A percentile compares a stretch with the other conserved stretches of the same genome.
phyloP scores from a whole-genome alignment of 2,113 vertebrate species.

The Ictidomys tridecemlineatus region DNA sequence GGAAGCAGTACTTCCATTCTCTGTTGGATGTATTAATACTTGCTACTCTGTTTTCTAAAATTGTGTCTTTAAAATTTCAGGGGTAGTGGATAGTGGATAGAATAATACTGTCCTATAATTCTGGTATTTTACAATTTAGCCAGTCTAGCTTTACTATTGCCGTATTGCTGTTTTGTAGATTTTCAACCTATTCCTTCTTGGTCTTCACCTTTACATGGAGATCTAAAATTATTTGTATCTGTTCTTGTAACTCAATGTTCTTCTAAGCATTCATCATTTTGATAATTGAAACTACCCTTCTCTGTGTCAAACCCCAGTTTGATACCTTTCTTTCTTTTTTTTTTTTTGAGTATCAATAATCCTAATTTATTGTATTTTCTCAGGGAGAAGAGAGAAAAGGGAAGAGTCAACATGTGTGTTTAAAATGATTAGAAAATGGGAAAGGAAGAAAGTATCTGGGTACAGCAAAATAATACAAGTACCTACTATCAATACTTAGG shows the following conservation, averaged over 20 bases:
- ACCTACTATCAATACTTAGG: not conserved
- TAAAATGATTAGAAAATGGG: too few relatives aligned
- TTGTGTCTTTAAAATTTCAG: not conserved
- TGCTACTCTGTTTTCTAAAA: not conserved
- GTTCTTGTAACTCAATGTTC: not conserved
- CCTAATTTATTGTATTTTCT: too few relatives aligned
- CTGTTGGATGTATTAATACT: not conserved
- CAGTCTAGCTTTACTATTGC: not conserved
- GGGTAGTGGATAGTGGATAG: not conserved
- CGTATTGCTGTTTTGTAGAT: not conserved
- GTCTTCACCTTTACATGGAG: not conserved
- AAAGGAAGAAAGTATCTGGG: not conserved
- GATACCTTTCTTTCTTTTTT: too few relatives aligned
- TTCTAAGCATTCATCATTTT: not conserved
- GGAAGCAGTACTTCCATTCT: not conserved
- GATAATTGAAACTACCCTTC: constrained; percentile 25
- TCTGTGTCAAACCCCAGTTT: not conserved
- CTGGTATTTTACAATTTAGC: not conserved
- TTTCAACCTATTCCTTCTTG: not conserved
- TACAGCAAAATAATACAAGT: not conserved
- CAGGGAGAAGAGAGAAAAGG: too few relatives aligned
- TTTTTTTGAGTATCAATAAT: too few relatives aligned
- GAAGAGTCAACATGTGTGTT: too few relatives aligned
- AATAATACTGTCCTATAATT: not conserved
- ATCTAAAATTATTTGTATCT: not conserved